phyloP scores from a whole-genome alignment of 1,140 invertebrate genomes.

The Hypsibius dujardini region DNA sequence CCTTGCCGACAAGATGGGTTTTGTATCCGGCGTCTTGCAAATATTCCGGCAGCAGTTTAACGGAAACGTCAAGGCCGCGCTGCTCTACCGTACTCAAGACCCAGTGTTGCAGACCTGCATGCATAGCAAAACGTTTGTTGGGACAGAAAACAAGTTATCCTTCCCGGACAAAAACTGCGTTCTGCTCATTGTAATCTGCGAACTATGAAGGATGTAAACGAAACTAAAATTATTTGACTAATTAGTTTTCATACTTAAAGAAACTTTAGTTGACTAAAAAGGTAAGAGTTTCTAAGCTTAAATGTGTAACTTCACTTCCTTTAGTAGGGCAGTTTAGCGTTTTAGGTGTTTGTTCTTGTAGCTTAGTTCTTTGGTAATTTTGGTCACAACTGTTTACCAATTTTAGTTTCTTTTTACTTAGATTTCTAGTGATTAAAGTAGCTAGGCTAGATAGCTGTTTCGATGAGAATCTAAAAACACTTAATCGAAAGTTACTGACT shows the following conservation, averaged over 20 bases:
- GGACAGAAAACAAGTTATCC: no score
- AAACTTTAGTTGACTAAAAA: no score
- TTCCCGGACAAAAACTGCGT: not conserved
- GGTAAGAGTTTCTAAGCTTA: no score
- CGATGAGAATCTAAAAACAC: constrained; percentile 2
- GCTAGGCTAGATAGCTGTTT: not conserved
- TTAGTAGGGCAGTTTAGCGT: no score
- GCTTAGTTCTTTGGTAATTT: no score
- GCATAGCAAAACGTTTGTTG: constrained; percentile 1
- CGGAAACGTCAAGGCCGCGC: constrained; percentile 48
- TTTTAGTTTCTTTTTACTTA: not conserved
- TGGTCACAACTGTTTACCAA: not conserved
- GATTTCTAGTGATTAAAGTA: not conserved
- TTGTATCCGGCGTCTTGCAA: constrained; percentile 55
- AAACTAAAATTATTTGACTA: no score
- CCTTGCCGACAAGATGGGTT: constrained; percentile 67
- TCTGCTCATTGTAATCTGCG: not conserved
- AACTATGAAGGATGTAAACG: no score
- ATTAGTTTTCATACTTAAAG: no score
- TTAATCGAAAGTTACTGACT: not conserved
- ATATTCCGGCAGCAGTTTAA: constrained; percentile 54
- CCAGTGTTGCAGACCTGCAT: constrained; percentile 53
- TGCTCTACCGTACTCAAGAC: constrained; percentile 53
- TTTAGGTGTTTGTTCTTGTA: no score
- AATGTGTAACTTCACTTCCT: no score